These are phyloP conservation scores for Leptopilina drosophilae DNA, from an alignment of 2,888 invertebrate genomes.

Conservation along the genomic window DNA sequence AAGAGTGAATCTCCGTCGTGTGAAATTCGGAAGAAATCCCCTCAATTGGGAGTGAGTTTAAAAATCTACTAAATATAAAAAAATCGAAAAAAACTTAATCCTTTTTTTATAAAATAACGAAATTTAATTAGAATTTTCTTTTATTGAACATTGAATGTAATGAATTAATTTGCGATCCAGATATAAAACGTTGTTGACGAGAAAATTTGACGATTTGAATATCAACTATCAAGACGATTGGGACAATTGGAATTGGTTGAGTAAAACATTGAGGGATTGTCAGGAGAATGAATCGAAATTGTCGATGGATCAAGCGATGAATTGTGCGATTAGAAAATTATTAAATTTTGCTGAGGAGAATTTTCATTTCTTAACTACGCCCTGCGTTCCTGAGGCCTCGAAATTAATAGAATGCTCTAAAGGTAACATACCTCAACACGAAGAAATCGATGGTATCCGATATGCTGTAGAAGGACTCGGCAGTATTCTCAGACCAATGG, in stretches of 20 bases:
- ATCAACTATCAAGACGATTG: conserved; percentile 66
- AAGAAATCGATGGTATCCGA: conserved; percentile 18
- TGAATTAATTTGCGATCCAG: conserved; percentile 50
- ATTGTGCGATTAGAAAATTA: conserved; percentile 60
- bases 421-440: neutral
- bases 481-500: conserved; percentile 25
- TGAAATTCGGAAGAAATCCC: conserved; percentile 69
- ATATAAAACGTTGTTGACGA: conserved; percentile 63
- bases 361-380: neutral
- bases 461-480: conserved; percentile 29
- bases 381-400: conserved; percentile 46
- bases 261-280: conserved; percentile 64
- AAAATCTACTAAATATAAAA: neutral
- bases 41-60: conserved; percentile 69
- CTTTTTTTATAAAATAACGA: too few species aligned
- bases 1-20: conserved; percentile 57
- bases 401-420: conserved; percentile 46
- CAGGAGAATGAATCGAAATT: conserved; percentile 61
- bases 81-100: too few species aligned
- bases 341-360: conserved; percentile 33
- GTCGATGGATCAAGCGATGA: conserved; percentile 62
- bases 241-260: conserved; percentile 72
- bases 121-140: too few species aligned
- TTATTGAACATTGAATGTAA: neutral
- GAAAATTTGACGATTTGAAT: conserved; percentile 65